Evolutionary conservation across 2,797 vertebrate genomes (phyloP).

Genomic region (Pseudochromis fuscus): DNA sequence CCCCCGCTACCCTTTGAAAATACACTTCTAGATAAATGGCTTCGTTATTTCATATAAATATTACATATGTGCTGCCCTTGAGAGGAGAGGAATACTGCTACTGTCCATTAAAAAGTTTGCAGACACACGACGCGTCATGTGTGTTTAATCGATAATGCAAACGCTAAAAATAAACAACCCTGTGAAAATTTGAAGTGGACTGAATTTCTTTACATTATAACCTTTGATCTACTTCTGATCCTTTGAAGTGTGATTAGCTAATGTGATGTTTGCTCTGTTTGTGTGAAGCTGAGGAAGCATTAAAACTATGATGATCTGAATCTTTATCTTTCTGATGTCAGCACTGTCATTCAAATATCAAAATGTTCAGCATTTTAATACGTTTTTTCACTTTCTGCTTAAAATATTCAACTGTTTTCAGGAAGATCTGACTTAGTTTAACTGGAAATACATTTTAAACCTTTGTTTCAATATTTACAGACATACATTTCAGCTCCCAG

Average conservation of each 20-base stretch:
- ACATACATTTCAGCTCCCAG: no score
- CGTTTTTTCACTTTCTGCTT: no score
- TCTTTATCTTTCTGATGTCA: no score
- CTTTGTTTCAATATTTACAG: no score
- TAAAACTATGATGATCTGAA: no score
- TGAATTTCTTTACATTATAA: background rate
- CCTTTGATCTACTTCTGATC: background rate
- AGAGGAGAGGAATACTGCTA: slow-evolving; percentile 71
- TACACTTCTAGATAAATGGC: slow-evolving; percentile 80
- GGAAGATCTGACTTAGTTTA: no score
- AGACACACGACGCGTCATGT: slow-evolving; percentile 24
- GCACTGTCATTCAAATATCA: no score
- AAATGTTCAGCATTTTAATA: no score
- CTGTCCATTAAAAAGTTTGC: slow-evolving; percentile 66
- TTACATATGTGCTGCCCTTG: slow-evolving; percentile 82
- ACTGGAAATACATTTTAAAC: no score
- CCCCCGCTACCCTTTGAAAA: slow-evolving; percentile 63
- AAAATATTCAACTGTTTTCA: no score
- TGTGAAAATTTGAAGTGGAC: slow-evolving; percentile 5
- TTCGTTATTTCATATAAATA: slow-evolving; percentile 84
- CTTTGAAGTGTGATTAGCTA: background rate
- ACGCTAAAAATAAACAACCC: slow-evolving; percentile 25
- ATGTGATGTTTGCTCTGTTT: background rate
- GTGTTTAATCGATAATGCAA: slow-evolving; percentile 51
- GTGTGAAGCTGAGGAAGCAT: background rate